Base-by-base conservation (phyloP, 2,113 vertebrate species). In the Macrotis lagotis region DNA sequence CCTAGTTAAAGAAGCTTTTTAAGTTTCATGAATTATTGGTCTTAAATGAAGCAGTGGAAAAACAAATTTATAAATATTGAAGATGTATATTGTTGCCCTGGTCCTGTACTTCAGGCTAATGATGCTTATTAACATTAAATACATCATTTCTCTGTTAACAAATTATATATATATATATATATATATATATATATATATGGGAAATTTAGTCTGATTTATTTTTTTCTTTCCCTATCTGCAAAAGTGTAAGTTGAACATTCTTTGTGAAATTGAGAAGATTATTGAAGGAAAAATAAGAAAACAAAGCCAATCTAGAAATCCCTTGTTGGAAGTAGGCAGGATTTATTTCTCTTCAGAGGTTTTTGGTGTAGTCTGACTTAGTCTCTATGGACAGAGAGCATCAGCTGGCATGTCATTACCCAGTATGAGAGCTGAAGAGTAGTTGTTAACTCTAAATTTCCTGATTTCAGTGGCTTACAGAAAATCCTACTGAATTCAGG, bases 371-470 rank as follows among this genome's bases (percentile, higher is more conserved):
- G 91, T 95, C 94, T 90, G 92, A 92, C 53, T 53, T 59, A 49
- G 53, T 96, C 91, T 96, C 88, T 94, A 47, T 96, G 92, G 96
- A 59, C 48, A 95, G 95, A 91, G 91, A 96, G 94, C 91, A 92
- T 91, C 93, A 96, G 50, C 90, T 96, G 93, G 53, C 66, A 91
- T 91, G 51, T 53, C 91, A 66, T 94, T 95, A 55, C 74, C 91
- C 94, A 91, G 66, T 49, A 95, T 94, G 92, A 59, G 94, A 96
- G 90, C 90, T 92, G 31, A 50, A 89, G 92, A 96, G 51, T 91
- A 90, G 66, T 91, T 91, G 88, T 53, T 88, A 93, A 95, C 92
- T 92, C 48, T 91, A 91, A 66, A 44, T 55, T 93, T 83, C 51
- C 74, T 48, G 3, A 59, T 94, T 89, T 91, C 91, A 90, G 52